Conservation (phyloP, 2,113 vertebrate genomes). For the Sardina pilchardus region DNA sequence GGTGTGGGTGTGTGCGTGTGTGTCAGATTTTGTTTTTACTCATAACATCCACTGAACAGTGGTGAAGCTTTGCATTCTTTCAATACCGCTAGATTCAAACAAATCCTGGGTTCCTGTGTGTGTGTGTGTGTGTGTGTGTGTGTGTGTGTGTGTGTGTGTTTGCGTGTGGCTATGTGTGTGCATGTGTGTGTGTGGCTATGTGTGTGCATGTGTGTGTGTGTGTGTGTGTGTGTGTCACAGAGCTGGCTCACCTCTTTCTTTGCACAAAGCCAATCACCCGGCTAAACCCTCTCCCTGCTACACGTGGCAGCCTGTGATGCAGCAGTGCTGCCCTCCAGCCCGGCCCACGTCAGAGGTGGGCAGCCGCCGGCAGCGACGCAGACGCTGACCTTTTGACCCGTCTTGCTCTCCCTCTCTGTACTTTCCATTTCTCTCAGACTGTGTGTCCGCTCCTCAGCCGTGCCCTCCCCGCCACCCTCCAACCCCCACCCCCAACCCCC, state of each 20-base stretch:
- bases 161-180: not conserved
- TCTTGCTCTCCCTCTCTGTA: slow-evolving; percentile 9
- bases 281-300: not conserved
- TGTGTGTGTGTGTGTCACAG: not conserved
- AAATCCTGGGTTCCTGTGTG: too few species aligned
- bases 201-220: not conserved
- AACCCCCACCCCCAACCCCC: not conserved
- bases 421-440: slow-evolving; percentile 15
- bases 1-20: not conserved
- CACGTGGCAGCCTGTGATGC: not conserved
- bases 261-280: not conserved
- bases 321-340: not conserved
- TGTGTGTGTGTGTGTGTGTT: not conserved
- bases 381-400: not conserved
- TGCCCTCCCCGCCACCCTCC: too few species aligned
- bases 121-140: not conserved
- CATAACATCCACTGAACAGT: not conserved
- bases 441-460: not conserved
- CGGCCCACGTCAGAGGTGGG: too few species aligned
- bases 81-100: not conserved
- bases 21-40: not conserved
- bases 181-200: not conserved
- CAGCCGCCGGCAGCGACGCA: too few species aligned
- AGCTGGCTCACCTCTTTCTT: not conserved
- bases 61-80: not conserved